Evolutionary conservation across 2,113 vertebrate genomes (phyloP).

Genomic region (Emydura subglobosa): DNA sequence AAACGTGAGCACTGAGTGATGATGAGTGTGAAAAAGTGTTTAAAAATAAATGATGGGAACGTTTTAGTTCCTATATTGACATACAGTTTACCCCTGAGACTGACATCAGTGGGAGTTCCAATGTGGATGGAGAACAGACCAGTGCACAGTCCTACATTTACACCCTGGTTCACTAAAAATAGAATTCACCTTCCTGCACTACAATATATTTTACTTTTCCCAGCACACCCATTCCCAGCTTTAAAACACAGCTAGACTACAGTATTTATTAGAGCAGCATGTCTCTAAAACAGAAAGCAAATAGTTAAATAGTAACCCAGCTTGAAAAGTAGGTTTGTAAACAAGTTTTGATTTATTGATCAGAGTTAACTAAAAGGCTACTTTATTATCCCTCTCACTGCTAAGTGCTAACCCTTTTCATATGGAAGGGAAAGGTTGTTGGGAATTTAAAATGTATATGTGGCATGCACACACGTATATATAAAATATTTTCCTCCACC

Average conservation of each 20-base stretch:
- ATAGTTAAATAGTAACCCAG: background rate
- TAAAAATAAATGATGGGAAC: background rate
- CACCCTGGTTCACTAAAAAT: background rate
- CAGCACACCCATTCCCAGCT: background rate
- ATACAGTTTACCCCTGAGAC: background rate
- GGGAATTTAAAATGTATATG: background rate
- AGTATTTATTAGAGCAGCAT: slow-evolving; percentile 8
- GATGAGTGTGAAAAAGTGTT: background rate
- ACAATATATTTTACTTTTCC: background rate
- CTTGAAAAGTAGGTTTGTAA: background rate
- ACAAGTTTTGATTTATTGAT: background rate
- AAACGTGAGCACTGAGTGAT: background rate
- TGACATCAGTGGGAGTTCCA: background rate
- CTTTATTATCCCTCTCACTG: background rate
- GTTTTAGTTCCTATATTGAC: background rate
- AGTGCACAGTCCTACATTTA: background rate
- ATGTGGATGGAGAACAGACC: background rate
- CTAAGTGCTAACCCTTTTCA: background rate
- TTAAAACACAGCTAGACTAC: background rate
- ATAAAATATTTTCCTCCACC: background rate
- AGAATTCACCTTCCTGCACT: background rate
- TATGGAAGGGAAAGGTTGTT: background rate
- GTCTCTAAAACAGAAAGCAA: slow-evolving; percentile 43
- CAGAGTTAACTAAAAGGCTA: background rate
- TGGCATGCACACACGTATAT: background rate